Conservation (phyloP, 1,140 invertebrate species). For the Alviniconcha marisindica region DNA sequence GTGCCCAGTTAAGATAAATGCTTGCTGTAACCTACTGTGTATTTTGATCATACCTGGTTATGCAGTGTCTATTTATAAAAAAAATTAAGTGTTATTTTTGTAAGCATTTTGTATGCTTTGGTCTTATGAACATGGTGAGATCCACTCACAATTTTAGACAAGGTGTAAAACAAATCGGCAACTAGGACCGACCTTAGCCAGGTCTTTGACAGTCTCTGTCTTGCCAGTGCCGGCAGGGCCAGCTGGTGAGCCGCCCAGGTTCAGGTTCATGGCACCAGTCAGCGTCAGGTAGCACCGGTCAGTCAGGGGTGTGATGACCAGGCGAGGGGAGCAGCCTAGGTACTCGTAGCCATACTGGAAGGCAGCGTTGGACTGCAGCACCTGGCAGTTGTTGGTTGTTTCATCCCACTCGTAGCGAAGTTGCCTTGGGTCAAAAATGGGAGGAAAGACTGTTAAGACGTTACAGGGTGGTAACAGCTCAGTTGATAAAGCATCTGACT, state of each 20-base stretch:
- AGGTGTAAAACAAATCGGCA: too few relatives aligned
- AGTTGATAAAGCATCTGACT: too few relatives aligned
- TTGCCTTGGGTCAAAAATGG: conserved; percentile 66
- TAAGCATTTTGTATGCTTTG: too few relatives aligned
- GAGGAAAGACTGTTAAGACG: background rate
- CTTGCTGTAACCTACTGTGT: too few relatives aligned
- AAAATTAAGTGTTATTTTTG: too few relatives aligned
- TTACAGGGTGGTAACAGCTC: too few relatives aligned
- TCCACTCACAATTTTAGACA: too few relatives aligned
- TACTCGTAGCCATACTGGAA: conserved; percentile 77
- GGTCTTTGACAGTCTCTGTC: conserved; percentile 83
- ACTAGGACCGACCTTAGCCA: conserved; percentile 82
- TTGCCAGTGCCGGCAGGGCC: conserved; percentile 76
- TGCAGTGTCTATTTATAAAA: too few relatives aligned
- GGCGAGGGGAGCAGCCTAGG: conserved; percentile 74
- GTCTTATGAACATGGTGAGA: too few relatives aligned
- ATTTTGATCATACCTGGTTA: too few relatives aligned
- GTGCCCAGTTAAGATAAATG: too few relatives aligned
- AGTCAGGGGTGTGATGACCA: conserved; percentile 77
- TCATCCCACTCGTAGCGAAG: conserved; percentile 77
- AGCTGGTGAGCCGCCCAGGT: conserved; percentile 80
- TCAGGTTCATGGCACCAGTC: conserved; percentile 86
- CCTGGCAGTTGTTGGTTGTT: conserved; percentile 69
- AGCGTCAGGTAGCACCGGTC: conserved; percentile 79
- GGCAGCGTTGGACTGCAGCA: conserved; percentile 71